These are phyloP conservation scores for Alsophila aescularia DNA, from an alignment of 2,888 invertebrate genomes.

Conservation along the genomic window DNA sequence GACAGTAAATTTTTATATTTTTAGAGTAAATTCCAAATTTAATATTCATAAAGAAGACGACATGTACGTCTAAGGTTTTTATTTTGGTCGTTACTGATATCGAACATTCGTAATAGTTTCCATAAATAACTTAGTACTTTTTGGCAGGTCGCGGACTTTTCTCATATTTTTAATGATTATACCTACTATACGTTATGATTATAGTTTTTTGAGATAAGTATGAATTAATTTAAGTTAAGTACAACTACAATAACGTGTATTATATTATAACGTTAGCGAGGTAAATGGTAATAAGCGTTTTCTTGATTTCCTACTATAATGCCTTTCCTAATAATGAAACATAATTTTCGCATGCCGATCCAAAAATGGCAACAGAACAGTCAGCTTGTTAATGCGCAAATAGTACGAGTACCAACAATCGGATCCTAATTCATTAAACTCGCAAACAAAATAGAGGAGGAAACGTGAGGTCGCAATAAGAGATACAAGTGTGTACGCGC, in stretches of 20 bases:
- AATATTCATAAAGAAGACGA: conserved; percentile 31
- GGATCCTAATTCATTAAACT: conserved; percentile 37
- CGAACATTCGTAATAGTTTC: conserved; percentile 10
- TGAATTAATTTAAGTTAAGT: too few species aligned
- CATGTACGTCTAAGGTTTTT: conserved; percentile 21
- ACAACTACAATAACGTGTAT: too few species aligned
- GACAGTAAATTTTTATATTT: conserved; percentile 17
- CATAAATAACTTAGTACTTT: too few species aligned
- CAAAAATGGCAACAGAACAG: conserved; percentile 21
- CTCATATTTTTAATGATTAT: conserved; percentile 12
- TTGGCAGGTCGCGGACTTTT: too few species aligned
- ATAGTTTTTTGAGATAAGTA: too few species aligned
- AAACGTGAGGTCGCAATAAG: conserved; percentile 24
- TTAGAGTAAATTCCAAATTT: conserved; percentile 28
- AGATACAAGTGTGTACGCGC: conserved; percentile 31
- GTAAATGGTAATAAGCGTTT: too few species aligned
- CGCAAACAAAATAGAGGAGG: conserved; percentile 30
- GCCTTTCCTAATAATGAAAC: too few species aligned
- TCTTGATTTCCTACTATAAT: too few species aligned
- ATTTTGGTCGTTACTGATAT: conserved; percentile 15
- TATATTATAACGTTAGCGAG: too few species aligned
- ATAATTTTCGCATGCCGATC: too few species aligned
- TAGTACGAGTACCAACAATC: conserved; percentile 32
- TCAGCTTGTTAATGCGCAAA: conserved; percentile 23
- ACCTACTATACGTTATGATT: too few species aligned